Percentiles rank a stretch among this genome's conserved stretches.
These are phyloP conservation scores for Ammodytes marinus DNA, from an alignment of 2,113 vertebrate species.

Conservation along the genomic window DNA sequence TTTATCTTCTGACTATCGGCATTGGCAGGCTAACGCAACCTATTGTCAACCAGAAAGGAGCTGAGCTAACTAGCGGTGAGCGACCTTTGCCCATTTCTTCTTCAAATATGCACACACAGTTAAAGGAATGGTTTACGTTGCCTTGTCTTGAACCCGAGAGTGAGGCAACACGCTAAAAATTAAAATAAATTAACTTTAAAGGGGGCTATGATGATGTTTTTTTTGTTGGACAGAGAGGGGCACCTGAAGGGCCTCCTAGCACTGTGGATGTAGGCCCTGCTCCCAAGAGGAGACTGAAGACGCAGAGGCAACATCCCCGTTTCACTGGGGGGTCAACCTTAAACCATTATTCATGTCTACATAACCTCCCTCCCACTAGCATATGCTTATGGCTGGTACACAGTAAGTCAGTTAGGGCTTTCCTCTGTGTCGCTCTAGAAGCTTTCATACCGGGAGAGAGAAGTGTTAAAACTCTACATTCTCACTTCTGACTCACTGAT, in stretches of 20 bases:
- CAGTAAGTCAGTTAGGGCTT: conserved; percentile 78
- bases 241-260: conserved; percentile 37
- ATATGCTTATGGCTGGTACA: conserved; percentile 82
- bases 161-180: no score
- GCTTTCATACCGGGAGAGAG: conserved; percentile 87
- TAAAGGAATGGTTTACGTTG: no score
- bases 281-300: conserved; percentile 61
- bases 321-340: conserved; percentile 75
- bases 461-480: conserved; percentile 98
- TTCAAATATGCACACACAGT: no score
- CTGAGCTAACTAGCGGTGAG: no score
- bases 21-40: no score
- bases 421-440: conserved; percentile 86
- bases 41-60: no score
- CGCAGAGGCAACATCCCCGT: conserved; percentile 55
- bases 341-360: conserved; percentile 82
- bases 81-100: no score
- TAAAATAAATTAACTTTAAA: not conserved
- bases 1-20: no score
- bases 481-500: conserved; percentile 96
- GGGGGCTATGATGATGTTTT: not conserved
- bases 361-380: conserved; percentile 63
- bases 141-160: no score
- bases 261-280: conserved; percentile 43
- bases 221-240: conserved; percentile 17